Conservation (phyloP, 2,797 vertebrate genomes). For the Spinus pinus region DNA sequence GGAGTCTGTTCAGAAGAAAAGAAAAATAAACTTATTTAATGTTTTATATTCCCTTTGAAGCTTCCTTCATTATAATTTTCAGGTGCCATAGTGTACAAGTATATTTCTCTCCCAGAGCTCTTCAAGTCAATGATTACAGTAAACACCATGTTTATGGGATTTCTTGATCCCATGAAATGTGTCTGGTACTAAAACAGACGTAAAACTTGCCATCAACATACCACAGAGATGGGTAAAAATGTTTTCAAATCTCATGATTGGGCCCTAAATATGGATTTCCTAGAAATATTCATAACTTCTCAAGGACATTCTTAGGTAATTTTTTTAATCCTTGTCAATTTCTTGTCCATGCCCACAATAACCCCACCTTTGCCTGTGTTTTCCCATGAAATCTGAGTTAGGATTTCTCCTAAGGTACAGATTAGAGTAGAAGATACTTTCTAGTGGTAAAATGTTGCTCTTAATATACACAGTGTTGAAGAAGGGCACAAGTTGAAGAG, state of each 20-base stretch:
- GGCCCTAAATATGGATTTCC: background rate
- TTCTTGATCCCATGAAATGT: background rate
- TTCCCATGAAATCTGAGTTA: background rate
- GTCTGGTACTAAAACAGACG: background rate
- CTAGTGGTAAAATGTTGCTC: background rate
- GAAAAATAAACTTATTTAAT: background rate
- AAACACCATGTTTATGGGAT: background rate
- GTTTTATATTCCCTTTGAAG: background rate
- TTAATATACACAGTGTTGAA: background rate
- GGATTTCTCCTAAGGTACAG: background rate
- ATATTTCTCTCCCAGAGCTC: background rate
- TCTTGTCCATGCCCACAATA: background rate
- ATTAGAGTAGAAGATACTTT: background rate
- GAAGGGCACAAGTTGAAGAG: background rate
- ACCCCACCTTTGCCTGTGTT: background rate
- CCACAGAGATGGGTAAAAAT: background rate
- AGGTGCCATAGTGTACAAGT: background rate
- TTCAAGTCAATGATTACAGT: background rate
- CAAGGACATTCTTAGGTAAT: background rate
- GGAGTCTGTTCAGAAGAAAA: background rate
- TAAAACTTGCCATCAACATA: background rate
- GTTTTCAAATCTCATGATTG: background rate
- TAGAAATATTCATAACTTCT: background rate
- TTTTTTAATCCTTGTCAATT: background rate
- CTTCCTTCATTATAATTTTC: background rate